phyloP scores from a whole-genome alignment of 2,888 invertebrate genomes.

The Adelphocoris suturalis region DNA sequence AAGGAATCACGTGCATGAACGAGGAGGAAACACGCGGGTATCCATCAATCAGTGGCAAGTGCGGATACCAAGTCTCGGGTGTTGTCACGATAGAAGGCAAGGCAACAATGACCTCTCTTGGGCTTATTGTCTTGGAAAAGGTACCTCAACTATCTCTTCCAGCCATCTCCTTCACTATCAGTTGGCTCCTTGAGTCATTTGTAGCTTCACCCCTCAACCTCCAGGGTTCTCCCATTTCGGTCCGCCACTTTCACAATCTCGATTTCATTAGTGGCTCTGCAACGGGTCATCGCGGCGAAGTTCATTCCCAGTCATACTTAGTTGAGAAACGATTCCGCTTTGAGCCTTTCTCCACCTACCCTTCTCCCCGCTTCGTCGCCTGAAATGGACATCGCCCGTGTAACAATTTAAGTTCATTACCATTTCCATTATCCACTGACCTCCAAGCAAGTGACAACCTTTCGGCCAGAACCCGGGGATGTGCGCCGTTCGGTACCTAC shows the following conservation, averaged over 20 bases:
- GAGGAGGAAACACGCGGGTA: constrained; percentile 30
- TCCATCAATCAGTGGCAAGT: constrained; percentile 56
- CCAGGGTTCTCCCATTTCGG: constrained; percentile 16
- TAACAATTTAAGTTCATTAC: constrained; percentile 65
- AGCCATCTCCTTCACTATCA: constrained; percentile 57
- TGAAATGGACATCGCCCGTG: constrained; percentile 8
- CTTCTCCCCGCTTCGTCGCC: background rate
- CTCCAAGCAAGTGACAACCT: constrained; percentile 56
- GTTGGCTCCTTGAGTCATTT: constrained; percentile 58
- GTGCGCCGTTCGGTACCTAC: background rate
- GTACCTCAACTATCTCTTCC: constrained; percentile 1
- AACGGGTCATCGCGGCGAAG: constrained; percentile 39
- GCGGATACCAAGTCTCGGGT: background rate
- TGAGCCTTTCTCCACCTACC: constrained; percentile 51
- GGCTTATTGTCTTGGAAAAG: constrained; percentile 52
- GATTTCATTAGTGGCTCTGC: constrained; percentile 55
- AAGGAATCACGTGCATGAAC: constrained; percentile 5
- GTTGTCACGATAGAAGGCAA: constrained; percentile 65
- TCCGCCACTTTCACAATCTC: constrained; percentile 59
- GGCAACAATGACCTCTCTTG: constrained; percentile 66
- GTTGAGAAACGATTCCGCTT: constrained; percentile 59
- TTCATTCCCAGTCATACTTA: constrained; percentile 49
- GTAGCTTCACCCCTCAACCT: constrained; percentile 47
- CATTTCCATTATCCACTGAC: constrained; percentile 66
- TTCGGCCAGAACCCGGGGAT: constrained; percentile 6